Percentiles rank a stretch among this genome's conserved stretches.
phyloP scores from a whole-genome alignment of 1,140 invertebrate species.

The Drosophila kepulauana region DNA sequence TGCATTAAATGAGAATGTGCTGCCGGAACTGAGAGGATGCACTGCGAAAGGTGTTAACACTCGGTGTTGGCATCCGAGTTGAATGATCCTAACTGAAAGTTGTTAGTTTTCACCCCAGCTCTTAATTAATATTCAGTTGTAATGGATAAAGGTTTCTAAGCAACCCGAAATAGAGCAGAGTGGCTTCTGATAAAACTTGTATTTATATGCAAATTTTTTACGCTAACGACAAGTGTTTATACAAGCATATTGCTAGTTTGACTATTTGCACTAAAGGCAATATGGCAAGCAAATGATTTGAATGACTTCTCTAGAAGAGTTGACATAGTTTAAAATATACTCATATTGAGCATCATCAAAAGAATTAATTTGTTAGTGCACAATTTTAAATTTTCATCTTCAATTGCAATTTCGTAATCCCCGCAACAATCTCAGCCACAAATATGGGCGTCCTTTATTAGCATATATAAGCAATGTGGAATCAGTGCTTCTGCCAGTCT shows the following conservation, averaged over 20 bases:
- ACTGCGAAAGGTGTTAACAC: slow-evolving; percentile 28
- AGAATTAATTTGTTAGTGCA: not conserved
- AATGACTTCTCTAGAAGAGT: not conserved
- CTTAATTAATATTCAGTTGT: slow-evolving; percentile 18
- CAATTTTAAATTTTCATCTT: not conserved
- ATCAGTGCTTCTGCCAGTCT: slow-evolving; percentile 34
- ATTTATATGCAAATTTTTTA: slow-evolving; percentile 19
- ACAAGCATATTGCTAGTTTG: not conserved
- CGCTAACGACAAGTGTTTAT: not conserved
- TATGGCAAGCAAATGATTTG: not conserved
- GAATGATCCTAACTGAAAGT: slow-evolving; percentile 37
- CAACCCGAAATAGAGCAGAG: not conserved
- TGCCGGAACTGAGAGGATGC: slow-evolving; percentile 22
- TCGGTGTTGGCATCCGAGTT: slow-evolving; percentile 4
- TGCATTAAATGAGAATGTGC: slow-evolving; percentile 66
- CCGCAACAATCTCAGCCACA: slow-evolving; percentile 37
- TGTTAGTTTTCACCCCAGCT: slow-evolving; percentile 18
- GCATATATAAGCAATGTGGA: slow-evolving; percentile 42
- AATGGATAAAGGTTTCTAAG: slow-evolving; percentile 20
- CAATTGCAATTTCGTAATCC: slow-evolving; percentile 40
- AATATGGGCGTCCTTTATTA: slow-evolving; percentile 53
- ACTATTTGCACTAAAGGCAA: not conserved
- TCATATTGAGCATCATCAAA: not conserved
- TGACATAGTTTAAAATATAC: not conserved
- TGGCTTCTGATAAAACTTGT: not conserved